Conservation (phyloP, 2,113 vertebrate species). For the Morone saxatilis region DNA sequence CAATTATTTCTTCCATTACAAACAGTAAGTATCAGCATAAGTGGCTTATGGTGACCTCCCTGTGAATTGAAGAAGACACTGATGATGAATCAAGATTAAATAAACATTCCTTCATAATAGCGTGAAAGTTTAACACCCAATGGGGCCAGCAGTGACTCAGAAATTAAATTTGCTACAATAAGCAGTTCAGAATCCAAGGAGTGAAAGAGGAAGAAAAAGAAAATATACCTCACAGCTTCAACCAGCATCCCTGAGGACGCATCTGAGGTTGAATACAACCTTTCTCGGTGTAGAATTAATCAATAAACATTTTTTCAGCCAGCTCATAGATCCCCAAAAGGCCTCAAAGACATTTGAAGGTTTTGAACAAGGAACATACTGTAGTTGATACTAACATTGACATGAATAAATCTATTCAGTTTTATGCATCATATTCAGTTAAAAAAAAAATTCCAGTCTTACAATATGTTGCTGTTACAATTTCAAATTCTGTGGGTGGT, state of each 20-base stretch:
- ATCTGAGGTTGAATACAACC: conserved; percentile 9
- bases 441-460: not conserved
- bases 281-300: not conserved
- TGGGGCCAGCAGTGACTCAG: not conserved
- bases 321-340: not conserved
- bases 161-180: not conserved
- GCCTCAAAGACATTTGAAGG: not conserved
- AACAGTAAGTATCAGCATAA: conserved; percentile 4
- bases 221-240: conserved; percentile 5
- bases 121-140: not conserved
- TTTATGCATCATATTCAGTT: not conserved
- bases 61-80: not conserved
- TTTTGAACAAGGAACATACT: not conserved
- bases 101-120: conserved; percentile 12
- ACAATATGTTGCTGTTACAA: conserved; percentile 15
- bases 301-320: conserved; percentile 1
- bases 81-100: conserved; percentile 38
- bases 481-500: conserved; percentile 29
- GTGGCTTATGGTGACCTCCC: not conserved
- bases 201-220: not conserved
- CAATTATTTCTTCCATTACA: conserved; percentile 18
- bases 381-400: not conserved
- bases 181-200: conserved; percentile 3
- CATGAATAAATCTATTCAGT: not conserved
- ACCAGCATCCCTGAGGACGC: not conserved